Conservation (phyloP, 2,888 invertebrate genomes). For the Lasius platythorax region DNA sequence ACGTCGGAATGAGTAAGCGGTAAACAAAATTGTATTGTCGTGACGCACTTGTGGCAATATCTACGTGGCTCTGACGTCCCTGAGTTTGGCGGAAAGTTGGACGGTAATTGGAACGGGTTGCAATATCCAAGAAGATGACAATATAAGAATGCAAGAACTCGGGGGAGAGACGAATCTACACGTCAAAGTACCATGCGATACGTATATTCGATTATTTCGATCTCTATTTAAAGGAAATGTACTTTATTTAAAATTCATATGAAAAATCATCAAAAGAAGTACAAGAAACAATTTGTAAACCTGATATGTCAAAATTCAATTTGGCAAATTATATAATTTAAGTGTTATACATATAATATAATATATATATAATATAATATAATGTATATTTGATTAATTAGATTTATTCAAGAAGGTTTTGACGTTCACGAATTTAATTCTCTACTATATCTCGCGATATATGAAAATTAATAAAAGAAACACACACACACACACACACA, state of each 20-base stretch:
- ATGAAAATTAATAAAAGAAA: neutral
- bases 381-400: too few relatives aligned
- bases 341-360: neutral
- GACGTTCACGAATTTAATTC: too few relatives aligned
- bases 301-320: neutral
- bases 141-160: neutral
- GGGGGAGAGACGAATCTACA: neutral
- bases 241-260: conserved; percentile 5
- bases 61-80: conserved; percentile 21
- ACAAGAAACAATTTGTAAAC: neutral
- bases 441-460: too few relatives aligned
- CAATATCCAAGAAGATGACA: neutral
- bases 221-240: neutral
- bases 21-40: conserved; percentile 28
- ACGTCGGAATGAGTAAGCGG: conserved; percentile 4
- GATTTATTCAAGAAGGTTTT: too few relatives aligned
- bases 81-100: neutral
- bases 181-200: conserved; percentile 1
- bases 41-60: conserved; percentile 21
- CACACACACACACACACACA: too few relatives aligned
- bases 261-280: too few relatives aligned
- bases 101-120: conserved; percentile 2
- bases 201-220: neutral
- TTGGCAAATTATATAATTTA: neutral
- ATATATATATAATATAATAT: neutral